A percentile compares a stretch with the other conserved stretches of the same genome.
Evolutionary conservation across 2,113 vertebrate species (phyloP).

Genomic region (Hyla sarda): DNA sequence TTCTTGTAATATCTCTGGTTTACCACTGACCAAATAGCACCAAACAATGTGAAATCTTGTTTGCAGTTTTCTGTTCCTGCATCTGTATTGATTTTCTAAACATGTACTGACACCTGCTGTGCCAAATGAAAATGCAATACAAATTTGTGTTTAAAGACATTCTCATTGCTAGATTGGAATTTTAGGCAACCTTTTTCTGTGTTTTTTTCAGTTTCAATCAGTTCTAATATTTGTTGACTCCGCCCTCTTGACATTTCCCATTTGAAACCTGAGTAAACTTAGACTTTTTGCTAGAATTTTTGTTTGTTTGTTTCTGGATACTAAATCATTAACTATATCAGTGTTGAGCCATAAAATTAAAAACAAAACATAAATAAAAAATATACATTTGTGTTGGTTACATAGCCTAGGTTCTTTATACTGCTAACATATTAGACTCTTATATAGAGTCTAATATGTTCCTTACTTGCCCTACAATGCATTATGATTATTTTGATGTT

Average conservation of each 20-base stretch:
- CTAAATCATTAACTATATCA: too few species aligned
- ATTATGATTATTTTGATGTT: too few species aligned
- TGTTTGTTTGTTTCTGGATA: too few species aligned
- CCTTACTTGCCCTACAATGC: too few species aligned
- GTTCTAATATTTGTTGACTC: not conserved
- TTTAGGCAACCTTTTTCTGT: not conserved
- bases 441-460: too few species aligned
- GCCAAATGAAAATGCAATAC: slow-evolving; percentile 46
- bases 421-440: too few species aligned
- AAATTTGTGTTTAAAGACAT: slow-evolving; percentile 49
- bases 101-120: slow-evolving; percentile 35
- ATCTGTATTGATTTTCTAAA: slow-evolving; percentile 54
- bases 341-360: too few species aligned
- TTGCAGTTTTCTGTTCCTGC: slow-evolving; percentile 28
- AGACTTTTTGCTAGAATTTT: too few species aligned
- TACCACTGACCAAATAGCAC: slow-evolving; percentile 30
- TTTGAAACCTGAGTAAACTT: too few species aligned
- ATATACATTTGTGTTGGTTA: too few species aligned
- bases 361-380: too few species aligned
- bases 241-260: not conserved
- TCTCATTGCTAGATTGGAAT: not conserved
- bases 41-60: slow-evolving; percentile 35
- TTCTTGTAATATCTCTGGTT: slow-evolving; percentile 39
- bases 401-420: too few species aligned
- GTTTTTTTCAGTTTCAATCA: not conserved